Evolutionary conservation across 2,888 invertebrate genomes (phyloP).

Genomic region (Cancer borealis): DNA sequence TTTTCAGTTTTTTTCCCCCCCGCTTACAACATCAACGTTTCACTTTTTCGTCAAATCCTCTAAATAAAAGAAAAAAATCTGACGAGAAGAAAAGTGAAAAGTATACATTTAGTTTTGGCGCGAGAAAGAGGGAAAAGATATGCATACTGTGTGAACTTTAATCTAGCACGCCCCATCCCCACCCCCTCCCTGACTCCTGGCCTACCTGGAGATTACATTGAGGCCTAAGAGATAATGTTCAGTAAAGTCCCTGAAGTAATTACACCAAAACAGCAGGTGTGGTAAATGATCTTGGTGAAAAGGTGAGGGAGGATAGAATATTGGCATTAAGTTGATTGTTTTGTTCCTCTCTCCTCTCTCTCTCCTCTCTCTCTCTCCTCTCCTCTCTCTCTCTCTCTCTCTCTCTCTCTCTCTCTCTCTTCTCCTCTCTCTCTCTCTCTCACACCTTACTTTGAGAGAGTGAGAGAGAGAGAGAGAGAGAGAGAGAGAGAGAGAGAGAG

Average conservation of each 20-base stretch:
- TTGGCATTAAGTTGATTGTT: neutral
- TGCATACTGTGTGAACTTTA: neutral
- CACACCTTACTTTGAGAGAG: neutral
- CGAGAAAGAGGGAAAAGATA: neutral
- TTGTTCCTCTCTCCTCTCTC: neutral
- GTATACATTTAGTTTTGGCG: neutral
- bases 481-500: too few relatives aligned
- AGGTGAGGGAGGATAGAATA: neutral
- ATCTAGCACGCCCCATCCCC: neutral
- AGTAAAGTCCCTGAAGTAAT: neutral
- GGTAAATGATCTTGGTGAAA: neutral
- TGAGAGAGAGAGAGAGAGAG: neutral
- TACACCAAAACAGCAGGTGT: neutral
- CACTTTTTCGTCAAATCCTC: too few relatives aligned
- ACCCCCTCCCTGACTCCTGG: neutral
- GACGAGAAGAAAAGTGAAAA: neutral
- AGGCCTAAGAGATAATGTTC: neutral
- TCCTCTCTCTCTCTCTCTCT: neutral
- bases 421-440: slow-evolving; percentile 17
- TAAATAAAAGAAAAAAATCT: neutral
- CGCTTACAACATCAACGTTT: too few relatives aligned
- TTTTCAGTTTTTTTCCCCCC: too few relatives aligned
- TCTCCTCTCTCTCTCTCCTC: neutral
- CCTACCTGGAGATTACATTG: neutral
- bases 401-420: slow-evolving; percentile 2